Evolutionary conservation across 2,797 vertebrate species (phyloP), one percentile per base, ranked within the genome.

Genomic region (Crenuchus spilurus): DNA sequence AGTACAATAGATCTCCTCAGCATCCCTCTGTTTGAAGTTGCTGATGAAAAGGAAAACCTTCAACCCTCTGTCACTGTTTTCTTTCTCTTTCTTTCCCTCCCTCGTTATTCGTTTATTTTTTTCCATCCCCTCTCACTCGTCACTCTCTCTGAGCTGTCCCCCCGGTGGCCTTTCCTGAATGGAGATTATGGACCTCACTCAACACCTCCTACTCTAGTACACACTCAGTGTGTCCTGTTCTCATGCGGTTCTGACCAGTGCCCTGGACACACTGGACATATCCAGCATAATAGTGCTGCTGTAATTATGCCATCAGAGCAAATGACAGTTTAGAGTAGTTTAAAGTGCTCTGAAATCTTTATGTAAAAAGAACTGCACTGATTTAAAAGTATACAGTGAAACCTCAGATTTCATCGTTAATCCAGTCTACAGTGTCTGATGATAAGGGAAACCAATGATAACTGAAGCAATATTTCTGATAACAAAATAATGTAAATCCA

Each of bases 151-250:
- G 9, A 11, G 2, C 37, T 41, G 14, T 14, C 42, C 81, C 87
- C 81, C 81, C 71, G 14, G 60, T 83, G 86, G 51, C 85, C 88
- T 85, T 83, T 86, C 54, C 11, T 41, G 69, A 83, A 84, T 77
- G 42, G 74, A 83, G 76, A 68, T 81, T 72, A 68, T 67, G 48
- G 75, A 72, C 78, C 80, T 90, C 88, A 78, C 46, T 92, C 88
- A 88, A 72, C 88, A 87, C 86, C 79, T 89, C 83, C 83, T 76
- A 89, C 88, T 90, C 86, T 88, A 78, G 41, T 70, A 26, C 37
- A 37, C 65, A 7, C 54, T 35, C 30, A 20, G n/a, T 3, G 11
- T 10, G 28, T 26, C 65, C 26, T 20, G 20, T 54, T 75, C 58
- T 70, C 66, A 54, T 5, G 48, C 18, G 10, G 6, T 4, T 33